Base-by-base conservation (phyloP, 2,888 invertebrate genomes). In the Phaonia tiefii region DNA sequence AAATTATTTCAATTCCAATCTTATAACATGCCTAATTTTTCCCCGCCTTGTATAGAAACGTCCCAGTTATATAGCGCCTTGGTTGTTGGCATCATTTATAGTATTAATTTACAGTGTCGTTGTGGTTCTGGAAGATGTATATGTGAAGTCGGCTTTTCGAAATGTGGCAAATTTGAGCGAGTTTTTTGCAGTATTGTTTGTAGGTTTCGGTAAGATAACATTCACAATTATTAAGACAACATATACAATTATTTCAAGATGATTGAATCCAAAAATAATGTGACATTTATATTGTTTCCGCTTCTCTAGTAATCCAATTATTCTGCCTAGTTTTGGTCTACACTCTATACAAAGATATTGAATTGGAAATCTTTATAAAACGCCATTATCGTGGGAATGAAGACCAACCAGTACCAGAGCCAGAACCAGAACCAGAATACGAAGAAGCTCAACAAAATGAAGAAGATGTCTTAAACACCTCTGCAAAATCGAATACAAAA, bases 361-460 rank as follows among this genome's bases (percentile, higher is more conserved):
- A 63, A 42, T 63, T 63, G 63, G 63, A 63, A 60, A 60, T 39
- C 39, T 17, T 39, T 63, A 11, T 63, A 5, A 8, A 42, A 22
- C 42, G 42, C 3, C 31, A 31, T 5, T 31, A 31, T 31, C 31
- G 31, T 31, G 3, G n/a, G n/a, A n/a, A n/a, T n/a, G n/a, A n/a
- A n/a, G n/a, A 31, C 8, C 31, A 31, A 31, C 31, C 31, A 31
- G 31, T 3, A 3, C 31, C 3, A 31, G 31, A n/a, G n/a, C n/a
- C n/a, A n/a, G n/a, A n/a, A n/a, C n/a, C n/a, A n/a, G n/a, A n/a
- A n/a, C n/a, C n/a, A n/a, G n/a, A n/a, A n/a, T n/a, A n/a, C n/a
- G n/a, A n/a, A n/a, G n/a, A n/a, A n/a, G n/a, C n/a, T n/a, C n/a
- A n/a, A n/a, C n/a, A n/a, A n/a, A n/a, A n/a, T n/a, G n/a, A n/a